These are phyloP conservation scores for Dryocosmus kuriphilus DNA, from an alignment of 2,888 invertebrate species.

Conservation along the genomic window DNA sequence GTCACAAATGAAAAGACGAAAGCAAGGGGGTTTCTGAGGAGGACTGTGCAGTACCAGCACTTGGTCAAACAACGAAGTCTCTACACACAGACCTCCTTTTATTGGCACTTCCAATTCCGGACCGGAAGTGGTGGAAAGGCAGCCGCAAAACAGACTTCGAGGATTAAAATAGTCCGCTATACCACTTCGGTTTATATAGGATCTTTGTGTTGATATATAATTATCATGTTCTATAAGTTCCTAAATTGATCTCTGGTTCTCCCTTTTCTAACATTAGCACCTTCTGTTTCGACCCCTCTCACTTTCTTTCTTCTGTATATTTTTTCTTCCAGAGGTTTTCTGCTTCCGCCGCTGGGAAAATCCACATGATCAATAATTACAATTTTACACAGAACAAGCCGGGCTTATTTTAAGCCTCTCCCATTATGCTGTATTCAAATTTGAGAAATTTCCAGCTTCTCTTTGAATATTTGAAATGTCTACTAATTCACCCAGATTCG, in stretches of 20 bases:
- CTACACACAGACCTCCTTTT: slow-evolving; percentile 59
- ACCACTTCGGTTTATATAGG: slow-evolving; percentile 52
- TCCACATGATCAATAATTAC: background rate
- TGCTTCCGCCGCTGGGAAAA: background rate
- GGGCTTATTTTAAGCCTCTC: background rate
- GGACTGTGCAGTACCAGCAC: slow-evolving; percentile 49
- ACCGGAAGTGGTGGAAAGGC: slow-evolving; percentile 72
- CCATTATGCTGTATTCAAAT: no score
- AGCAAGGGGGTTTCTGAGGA: background rate
- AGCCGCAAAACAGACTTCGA: slow-evolving; percentile 69
- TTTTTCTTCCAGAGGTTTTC: background rate
- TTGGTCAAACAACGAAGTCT: slow-evolving; percentile 56
- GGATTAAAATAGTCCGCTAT: slow-evolving; percentile 65
- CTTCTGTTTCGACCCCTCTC: background rate
- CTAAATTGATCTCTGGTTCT: slow-evolving; percentile 11
- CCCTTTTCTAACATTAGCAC: slow-evolving; percentile 31
- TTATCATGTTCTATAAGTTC: slow-evolving; percentile 38
- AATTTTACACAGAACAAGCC: no score
- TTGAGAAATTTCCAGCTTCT: no score
- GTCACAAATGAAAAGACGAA: slow-evolving; percentile 27
- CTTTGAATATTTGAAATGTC: no score
- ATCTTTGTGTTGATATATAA: slow-evolving; percentile 56
- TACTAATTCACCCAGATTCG: no score
- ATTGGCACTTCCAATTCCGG: slow-evolving; percentile 74
- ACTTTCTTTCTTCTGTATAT: background rate